Percentiles rank a stretch among this genome's conserved stretches.
phyloP scores from a whole-genome alignment of 2,113 vertebrate genomes.

The Sylvia atricapilla region DNA sequence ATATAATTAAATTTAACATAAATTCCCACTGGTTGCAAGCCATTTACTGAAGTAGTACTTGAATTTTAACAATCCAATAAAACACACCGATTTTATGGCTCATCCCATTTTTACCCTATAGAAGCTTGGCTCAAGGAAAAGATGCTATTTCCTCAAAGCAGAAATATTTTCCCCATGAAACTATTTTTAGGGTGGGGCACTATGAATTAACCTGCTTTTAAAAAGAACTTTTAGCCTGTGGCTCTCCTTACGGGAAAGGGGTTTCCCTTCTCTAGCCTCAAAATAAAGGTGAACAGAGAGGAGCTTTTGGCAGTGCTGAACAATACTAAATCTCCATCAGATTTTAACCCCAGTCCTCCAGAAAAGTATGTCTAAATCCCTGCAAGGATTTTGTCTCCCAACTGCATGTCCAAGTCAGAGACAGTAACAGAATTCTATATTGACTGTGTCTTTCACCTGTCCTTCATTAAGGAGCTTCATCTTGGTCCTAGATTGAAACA shows the following conservation, averaged over 20 bases:
- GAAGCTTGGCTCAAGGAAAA: neutral
- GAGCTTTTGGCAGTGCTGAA: neutral
- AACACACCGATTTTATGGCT: neutral
- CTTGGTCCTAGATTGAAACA: neutral
- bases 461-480: neutral
- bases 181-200: neutral
- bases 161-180: neutral
- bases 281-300: neutral
- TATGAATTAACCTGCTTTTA: slow-evolving; percentile 1
- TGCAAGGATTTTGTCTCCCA: neutral
- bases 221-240: neutral
- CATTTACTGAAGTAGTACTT: neutral
- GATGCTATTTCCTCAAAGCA: neutral
- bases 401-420: neutral
- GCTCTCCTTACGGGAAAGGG: neutral
- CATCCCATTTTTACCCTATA: neutral
- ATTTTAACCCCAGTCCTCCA: neutral
- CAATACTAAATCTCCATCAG: neutral
- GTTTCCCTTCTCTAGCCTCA: neutral
- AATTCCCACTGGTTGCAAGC: neutral
- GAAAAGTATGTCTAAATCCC: neutral
- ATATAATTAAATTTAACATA: neutral
- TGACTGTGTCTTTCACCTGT: neutral
- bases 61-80: neutral
- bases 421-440: neutral